These are phyloP conservation scores for Apodemus agrarius DNA, from an alignment of 2,797 vertebrate genomes.

Conservation along the genomic window DNA sequence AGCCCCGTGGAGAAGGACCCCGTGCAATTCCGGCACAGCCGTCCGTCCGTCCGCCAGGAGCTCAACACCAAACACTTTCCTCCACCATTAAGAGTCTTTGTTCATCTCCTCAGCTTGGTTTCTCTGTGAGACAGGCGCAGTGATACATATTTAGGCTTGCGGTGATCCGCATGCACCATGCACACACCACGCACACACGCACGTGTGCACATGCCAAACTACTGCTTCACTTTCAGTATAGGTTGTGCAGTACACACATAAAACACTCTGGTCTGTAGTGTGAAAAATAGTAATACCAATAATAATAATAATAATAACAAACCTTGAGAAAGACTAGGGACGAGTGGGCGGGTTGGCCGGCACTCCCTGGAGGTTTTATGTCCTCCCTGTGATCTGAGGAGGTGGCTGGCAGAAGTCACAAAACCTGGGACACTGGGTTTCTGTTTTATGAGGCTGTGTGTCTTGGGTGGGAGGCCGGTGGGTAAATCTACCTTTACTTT, in stretches of 20 bases:
- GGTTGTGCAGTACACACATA: not conserved
- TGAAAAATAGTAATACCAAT: too few species aligned
- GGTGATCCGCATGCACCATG: too few species aligned
- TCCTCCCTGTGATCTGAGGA: not conserved
- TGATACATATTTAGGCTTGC: not conserved
- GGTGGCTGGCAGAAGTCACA: not conserved
- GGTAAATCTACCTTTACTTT: too few species aligned
- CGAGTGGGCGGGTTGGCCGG: not conserved
- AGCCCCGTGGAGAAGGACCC: not conserved
- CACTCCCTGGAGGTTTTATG: rapidly evolving
- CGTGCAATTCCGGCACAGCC: not conserved
- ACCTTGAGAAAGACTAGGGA: not conserved
- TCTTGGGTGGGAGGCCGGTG: not conserved
- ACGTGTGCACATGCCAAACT: not conserved
- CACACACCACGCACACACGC: too few species aligned
- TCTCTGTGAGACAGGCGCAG: not conserved
- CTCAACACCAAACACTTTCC: not conserved
- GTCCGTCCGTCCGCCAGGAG: not conserved
- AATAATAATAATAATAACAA: not conserved
- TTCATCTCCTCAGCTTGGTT: not conserved
- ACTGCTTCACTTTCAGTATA: not conserved
- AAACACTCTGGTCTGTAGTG: not conserved
- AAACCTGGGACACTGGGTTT: not conserved
- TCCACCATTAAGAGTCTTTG: not conserved
- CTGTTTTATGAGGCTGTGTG: slow-evolving; percentile 28